Conservation (phyloP, 2,888 invertebrate species). For the Laothoe populi region DNA sequence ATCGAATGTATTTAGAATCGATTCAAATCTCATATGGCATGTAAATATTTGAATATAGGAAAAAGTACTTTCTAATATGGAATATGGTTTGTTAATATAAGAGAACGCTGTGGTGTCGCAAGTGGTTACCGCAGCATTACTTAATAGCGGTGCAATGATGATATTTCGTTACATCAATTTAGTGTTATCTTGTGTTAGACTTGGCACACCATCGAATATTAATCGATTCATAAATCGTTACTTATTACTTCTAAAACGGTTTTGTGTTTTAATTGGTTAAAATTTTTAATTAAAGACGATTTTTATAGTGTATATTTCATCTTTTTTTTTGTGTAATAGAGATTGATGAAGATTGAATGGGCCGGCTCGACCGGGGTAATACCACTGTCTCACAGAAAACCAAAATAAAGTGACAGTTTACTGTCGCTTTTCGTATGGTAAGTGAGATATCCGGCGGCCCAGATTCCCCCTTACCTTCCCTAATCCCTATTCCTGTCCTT, state of each 20-base stretch:
- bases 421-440: too few relatives aligned
- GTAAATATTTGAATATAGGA: background rate
- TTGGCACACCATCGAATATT: background rate
- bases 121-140: slow-evolving; percentile 10
- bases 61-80: slow-evolving; percentile 16
- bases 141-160: slow-evolving; percentile 21
- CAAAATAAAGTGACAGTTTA: too few relatives aligned
- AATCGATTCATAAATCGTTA: slow-evolving; percentile 1
- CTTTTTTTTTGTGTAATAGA: too few relatives aligned
- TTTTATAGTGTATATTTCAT: too few relatives aligned
- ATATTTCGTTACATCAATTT: slow-evolving; percentile 24
- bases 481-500: too few relatives aligned
- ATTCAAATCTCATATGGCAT: background rate
- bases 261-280: background rate
- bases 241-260: background rate
- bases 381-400: too few relatives aligned
- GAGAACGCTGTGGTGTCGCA: slow-evolving; percentile 23
- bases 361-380: too few relatives aligned
- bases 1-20: slow-evolving; percentile 1
- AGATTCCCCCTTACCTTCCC: too few relatives aligned
- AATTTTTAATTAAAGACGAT: background rate
- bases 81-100: slow-evolving; percentile 23
- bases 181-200: slow-evolving; percentile 6
- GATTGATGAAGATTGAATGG: too few relatives aligned
- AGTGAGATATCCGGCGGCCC: too few relatives aligned